Evolutionary conservation across 2,888 invertebrate species (phyloP).

Genomic region (Parapristionchus giblindavisi): DNA sequence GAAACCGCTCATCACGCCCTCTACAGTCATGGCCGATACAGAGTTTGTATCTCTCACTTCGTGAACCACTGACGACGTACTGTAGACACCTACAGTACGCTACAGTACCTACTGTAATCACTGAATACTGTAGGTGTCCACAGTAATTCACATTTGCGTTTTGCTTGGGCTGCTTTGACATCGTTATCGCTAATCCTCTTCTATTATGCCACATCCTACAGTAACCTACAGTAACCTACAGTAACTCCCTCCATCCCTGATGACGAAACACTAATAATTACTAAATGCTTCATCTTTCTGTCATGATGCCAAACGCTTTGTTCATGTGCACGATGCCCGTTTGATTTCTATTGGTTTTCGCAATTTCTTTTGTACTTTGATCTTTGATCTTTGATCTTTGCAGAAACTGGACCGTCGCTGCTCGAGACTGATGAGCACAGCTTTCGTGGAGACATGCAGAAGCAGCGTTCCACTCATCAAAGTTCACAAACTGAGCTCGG

Average conservation of each 20-base stretch:
- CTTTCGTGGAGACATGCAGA: conserved; percentile 24
- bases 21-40: not conserved
- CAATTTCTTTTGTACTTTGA: not conserved
- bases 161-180: too few relatives aligned
- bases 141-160: too few relatives aligned
- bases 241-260: not conserved
- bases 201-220: conserved; percentile 7
- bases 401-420: conserved; percentile 30
- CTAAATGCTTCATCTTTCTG: conserved; percentile 1
- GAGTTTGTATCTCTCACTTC: conserved; percentile 7
- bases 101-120: conserved; percentile 19
- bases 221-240: conserved; percentile 1
- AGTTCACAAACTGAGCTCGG: conserved; percentile 24
- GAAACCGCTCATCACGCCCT: conserved; percentile 10
- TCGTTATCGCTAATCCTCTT: too few relatives aligned
- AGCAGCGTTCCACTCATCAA: conserved; percentile 14
- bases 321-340: not conserved
- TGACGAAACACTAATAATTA: not conserved
- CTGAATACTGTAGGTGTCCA: too few relatives aligned
- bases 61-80: conserved; percentile 1
- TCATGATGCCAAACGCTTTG: conserved; percentile 4
- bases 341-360: not conserved
- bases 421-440: conserved; percentile 28
- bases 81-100: too few relatives aligned
- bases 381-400: conserved; percentile 19